Percentiles rank a stretch among this genome's conserved stretches.
Evolutionary conservation across 2,888 invertebrate genomes (phyloP).

Genomic region (Lasius fuliginosus): DNA sequence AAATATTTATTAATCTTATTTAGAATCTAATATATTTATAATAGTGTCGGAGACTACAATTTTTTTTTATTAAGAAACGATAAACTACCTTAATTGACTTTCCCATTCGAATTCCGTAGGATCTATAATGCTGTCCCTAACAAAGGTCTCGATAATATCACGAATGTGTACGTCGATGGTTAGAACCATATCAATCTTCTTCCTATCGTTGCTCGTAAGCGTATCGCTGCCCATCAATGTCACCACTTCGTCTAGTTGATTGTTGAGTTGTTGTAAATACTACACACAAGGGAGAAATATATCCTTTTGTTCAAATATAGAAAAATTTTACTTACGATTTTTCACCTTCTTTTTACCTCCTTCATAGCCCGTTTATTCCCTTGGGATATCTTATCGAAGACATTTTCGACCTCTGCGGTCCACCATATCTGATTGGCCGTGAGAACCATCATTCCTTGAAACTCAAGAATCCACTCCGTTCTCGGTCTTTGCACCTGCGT

Average conservation of each 20-base stretch:
- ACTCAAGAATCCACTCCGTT: slow-evolving; percentile 95
- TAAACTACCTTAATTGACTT: slow-evolving; percentile 91
- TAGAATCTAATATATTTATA: background rate
- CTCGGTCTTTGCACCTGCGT: slow-evolving; percentile 86
- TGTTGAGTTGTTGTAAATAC: slow-evolving; percentile 93
- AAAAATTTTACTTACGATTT: background rate
- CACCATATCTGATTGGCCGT: slow-evolving; percentile 97
- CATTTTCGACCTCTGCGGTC: slow-evolving; percentile 98
- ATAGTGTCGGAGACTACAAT: background rate
- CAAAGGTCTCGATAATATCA: slow-evolving; percentile 95
- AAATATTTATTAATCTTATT: background rate
- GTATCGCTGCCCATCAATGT: slow-evolving; percentile 83
- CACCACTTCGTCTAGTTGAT: slow-evolving; percentile 94
- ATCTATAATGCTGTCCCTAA: slow-evolving; percentile 93
- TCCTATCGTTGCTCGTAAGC: slow-evolving; percentile 92
- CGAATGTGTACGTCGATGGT: slow-evolving; percentile 97
- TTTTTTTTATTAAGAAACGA: background rate
- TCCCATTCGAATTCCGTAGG: slow-evolving; percentile 97
- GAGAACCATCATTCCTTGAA: slow-evolving; percentile 95
- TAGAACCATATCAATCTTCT: slow-evolving; percentile 95
- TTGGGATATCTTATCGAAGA: slow-evolving; percentile 91
- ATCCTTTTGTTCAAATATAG: background rate
- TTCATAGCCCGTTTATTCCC: slow-evolving; percentile 96
- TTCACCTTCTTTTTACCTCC: slow-evolving; percentile 86
- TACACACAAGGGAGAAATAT: slow-evolving; percentile 49